Conservation (phyloP, 2,888 invertebrate species). For the Anorthoa munda region DNA sequence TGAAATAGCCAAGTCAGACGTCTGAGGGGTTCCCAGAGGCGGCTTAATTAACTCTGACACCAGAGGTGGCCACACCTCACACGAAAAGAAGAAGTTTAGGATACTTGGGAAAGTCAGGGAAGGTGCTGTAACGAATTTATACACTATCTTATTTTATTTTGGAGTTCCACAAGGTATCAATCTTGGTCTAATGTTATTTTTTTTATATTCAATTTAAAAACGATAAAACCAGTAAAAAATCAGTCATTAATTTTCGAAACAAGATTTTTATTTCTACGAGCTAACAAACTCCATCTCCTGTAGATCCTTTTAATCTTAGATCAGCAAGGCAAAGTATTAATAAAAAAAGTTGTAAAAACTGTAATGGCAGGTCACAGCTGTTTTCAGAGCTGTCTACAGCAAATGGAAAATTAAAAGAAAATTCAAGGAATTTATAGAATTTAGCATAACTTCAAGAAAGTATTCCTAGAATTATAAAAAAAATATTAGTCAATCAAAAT, state of each 20-base stretch:
- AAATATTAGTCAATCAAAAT: too few species aligned
- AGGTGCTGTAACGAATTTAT: too few species aligned
- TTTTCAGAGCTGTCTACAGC: constrained; percentile 8
- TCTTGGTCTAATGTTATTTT: not conserved
- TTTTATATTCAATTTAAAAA: too few species aligned
- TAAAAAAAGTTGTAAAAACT: constrained; percentile 45
- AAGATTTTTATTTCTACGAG: not conserved
- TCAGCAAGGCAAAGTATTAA: constrained; percentile 25
- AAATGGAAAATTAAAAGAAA: constrained; percentile 11
- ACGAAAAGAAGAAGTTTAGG: too few species aligned
- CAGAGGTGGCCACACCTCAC: too few species aligned
- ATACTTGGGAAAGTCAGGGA: too few species aligned
- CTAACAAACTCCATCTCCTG: not conserved
- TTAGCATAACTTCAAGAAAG: too few species aligned
- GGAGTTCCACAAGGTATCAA: not conserved
- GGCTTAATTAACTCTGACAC: too few species aligned
- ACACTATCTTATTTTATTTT: too few species aligned
- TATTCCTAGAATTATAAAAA: not conserved
- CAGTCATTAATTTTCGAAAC: not conserved
- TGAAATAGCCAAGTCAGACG: too few species aligned
- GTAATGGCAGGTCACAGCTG: constrained; percentile 25
- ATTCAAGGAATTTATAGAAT: not conserved
- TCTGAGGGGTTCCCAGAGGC: too few species aligned
- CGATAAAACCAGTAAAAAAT: too few species aligned
- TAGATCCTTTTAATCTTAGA: constrained; percentile 36